Base-by-base conservation (phyloP, 2,797 vertebrate genomes). In the Heterohyrax brucei region DNA sequence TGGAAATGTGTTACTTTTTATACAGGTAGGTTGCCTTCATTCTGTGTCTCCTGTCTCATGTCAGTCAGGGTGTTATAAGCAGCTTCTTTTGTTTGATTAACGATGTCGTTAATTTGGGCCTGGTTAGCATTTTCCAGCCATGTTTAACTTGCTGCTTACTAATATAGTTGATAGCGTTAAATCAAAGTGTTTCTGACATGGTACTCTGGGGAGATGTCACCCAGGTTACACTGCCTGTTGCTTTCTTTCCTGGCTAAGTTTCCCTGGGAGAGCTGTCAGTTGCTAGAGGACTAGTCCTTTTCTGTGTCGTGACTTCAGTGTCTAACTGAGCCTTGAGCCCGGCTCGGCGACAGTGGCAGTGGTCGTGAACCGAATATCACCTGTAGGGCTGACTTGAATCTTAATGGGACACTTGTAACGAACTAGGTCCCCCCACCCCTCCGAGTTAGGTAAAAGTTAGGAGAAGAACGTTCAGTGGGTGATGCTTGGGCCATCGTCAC, bases 201-300 rank as follows among this genome's bases (percentile, higher is more conserved):
- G 12, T 73, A 28, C 22, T 64, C 66, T 90, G 78, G 56, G 39
- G 72, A 19, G 1, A 39, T 1, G 2, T 59, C 24, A 18, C 76
- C 76, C 48, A 7, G 44, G 82, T 89, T 85, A 14, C 1, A 89
- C 2, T 44, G 62, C 85, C 83, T 83, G 0, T 77, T 62, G 48
- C 24, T 80, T 94, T 79, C 92, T 91, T 94, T 56, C 80, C 10
- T 2, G 7, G 48, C 14, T 84, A 14, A 33, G 33, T 91, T 73
- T 92, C n/a, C 53, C 9, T 61, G 87, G 88, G 39, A 80, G 90
- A 81, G 3, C 44, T 66, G 50, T 80, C 76, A 95, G 94, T 92
- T 94, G 26, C 79, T 81, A 64, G 50, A 78, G 62, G 68, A 87
- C 4, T 39, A 79, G 44, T 21, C 8, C 30, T 39, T 28, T 79